These are phyloP conservation scores for Drosophila auraria DNA, from an alignment of 1,140 invertebrate genomes.

Conservation along the genomic window DNA sequence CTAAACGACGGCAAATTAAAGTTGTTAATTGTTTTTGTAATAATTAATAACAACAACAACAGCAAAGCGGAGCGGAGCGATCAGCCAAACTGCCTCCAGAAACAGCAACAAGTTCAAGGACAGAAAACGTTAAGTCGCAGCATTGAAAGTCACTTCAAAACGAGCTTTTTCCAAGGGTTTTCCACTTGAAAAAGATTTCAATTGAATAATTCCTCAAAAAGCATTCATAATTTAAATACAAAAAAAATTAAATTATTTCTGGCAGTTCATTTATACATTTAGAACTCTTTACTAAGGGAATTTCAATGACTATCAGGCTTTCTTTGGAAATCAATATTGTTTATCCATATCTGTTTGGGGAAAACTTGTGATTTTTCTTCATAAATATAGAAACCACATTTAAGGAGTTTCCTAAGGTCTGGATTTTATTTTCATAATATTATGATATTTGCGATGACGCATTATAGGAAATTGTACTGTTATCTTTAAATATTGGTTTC, in stretches of 20 bases:
- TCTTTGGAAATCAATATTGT: not conserved
- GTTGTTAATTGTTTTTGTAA: conserved; percentile 81
- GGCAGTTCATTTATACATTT: not conserved
- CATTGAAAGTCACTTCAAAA: conserved; percentile 12
- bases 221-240: not conserved
- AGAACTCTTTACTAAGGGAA: not conserved
- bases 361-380: not conserved
- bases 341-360: not conserved
- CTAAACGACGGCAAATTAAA: conserved; percentile 76
- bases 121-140: conserved; percentile 15
- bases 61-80: conserved; percentile 30
- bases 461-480: not conserved
- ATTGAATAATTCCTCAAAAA: not conserved
- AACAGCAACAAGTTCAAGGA: conserved; percentile 64
- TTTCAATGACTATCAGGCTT: not conserved
- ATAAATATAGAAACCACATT: not conserved
- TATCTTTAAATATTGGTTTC: too few species aligned
- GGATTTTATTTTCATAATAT: not conserved
- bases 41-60: conserved; percentile 69
- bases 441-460: not conserved
- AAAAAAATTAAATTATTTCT: too few species aligned
- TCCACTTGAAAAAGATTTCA: not conserved
- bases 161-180: conserved; percentile 1
- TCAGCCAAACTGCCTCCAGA: conserved; percentile 11
- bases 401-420: not conserved